A percentile compares a stretch with the other conserved stretches of the same genome.
Evolutionary conservation across 2,888 invertebrate genomes (phyloP).

Genomic region (Disparrhopalites patrizii): DNA sequence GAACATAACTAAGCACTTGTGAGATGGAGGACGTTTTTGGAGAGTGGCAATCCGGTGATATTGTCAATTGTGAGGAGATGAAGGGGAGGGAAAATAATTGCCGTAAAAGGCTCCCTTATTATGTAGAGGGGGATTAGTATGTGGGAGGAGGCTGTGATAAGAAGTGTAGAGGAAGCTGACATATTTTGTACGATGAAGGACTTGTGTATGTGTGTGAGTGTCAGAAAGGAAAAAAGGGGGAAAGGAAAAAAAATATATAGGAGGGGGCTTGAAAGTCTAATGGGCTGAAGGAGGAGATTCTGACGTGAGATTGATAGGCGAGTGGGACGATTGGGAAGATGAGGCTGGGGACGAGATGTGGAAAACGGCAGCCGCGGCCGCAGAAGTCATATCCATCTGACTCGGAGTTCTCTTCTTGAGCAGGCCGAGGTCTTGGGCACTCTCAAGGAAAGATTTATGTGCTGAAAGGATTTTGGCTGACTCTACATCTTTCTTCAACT

Average conservation of each 20-base stretch:
- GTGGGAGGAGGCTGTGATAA: too few species aligned
- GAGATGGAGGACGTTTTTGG: too few species aligned
- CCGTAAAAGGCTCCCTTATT: constrained; percentile 2
- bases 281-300: constrained; percentile 49
- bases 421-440: constrained; percentile 85
- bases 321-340: constrained; percentile 49
- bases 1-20: too few species aligned
- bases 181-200: constrained; percentile 25
- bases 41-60: background rate
- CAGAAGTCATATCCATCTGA: constrained; percentile 47
- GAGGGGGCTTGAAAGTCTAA: constrained; percentile 35
- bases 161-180: constrained; percentile 18
- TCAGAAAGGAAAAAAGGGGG: too few species aligned
- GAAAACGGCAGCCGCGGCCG: constrained; percentile 42
- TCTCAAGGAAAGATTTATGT: constrained; percentile 85
- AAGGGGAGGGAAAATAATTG: background rate
- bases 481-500: constrained; percentile 93
- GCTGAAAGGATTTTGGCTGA: constrained; percentile 83
- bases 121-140: too few species aligned
- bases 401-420: constrained; percentile 63
- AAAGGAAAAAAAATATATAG: too few species aligned
- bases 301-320: constrained; percentile 49
- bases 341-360: constrained; percentile 48
- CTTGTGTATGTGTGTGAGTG: too few species aligned
- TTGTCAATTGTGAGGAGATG: too few species aligned